These are phyloP conservation scores for Polyploca ridens DNA, from an alignment of 2,888 invertebrate species.

Conservation along the genomic window DNA sequence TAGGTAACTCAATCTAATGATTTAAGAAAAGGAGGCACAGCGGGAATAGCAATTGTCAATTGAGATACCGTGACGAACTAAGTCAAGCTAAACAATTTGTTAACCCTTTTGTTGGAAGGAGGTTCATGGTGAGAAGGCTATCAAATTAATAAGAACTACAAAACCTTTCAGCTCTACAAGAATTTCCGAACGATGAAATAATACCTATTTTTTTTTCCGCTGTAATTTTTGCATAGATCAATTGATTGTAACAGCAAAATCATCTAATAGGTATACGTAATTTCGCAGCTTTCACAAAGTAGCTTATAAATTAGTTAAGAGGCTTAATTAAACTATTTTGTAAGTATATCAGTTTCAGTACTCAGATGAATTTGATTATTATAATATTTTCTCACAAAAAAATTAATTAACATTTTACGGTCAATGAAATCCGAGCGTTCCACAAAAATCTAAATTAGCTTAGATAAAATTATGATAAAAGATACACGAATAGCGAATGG, in stretches of 20 bases:
- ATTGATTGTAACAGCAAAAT: not conserved
- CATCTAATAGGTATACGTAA: not conserved
- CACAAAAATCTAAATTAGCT: not conserved
- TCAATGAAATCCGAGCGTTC: slow-evolving; percentile 8
- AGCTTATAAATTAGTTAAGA: not conserved
- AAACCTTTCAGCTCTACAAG: too few species aligned
- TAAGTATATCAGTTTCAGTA: not conserved
- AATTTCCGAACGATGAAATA: not conserved
- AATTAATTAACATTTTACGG: not conserved
- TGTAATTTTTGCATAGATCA: not conserved
- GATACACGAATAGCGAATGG: slow-evolving; percentile 1
- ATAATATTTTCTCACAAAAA: not conserved
- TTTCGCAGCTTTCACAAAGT: not conserved
- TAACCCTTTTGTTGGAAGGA: too few species aligned
- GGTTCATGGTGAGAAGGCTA: too few species aligned
- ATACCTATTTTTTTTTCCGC: not conserved
- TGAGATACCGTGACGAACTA: not conserved
- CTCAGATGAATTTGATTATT: not conserved
- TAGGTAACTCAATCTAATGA: too few species aligned
- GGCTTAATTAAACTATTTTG: not conserved
- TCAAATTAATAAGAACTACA: too few species aligned
- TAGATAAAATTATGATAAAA: not conserved
- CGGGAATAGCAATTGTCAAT: not conserved
- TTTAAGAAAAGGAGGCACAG: not conserved
- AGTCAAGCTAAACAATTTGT: not conserved